Base-by-base conservation (phyloP, 2,113 vertebrate species). In the Nycticebus coucang region DNA sequence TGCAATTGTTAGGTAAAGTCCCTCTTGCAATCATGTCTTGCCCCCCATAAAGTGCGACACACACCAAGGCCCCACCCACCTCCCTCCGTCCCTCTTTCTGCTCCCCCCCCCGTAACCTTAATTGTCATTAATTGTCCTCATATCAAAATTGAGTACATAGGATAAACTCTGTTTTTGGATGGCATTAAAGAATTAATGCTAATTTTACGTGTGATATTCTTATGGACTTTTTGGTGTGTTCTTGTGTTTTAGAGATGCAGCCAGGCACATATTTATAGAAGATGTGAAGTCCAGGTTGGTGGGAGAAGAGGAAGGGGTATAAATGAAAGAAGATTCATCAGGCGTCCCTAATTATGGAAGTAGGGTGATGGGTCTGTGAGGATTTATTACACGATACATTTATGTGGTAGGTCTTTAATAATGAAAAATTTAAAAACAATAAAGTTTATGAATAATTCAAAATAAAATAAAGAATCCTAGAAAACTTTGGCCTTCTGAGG, bases 391-490 rank as follows among this genome's bases (percentile, higher is more conserved):
- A 72, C 26, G 69, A n/a, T 68, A 66, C 11, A 35, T 59, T 55
- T 57, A 11, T 5, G 7, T 5, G 17, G 60, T 87, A 55, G 9
- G 91, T 7, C 50, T 24, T 28, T 68, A 79, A 18, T 53, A n/a
- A 71, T n/a, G 45, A 37, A 86, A 41, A 0, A 30, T 71, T 77
- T 60, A 53, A 55, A 81, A 81, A 96, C 41, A 41, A 45, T 59
- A 4, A 74, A 68, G 2, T 69, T 95, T 80, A 14, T 86, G 90
- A 92, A 68, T 35, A 68, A 62, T 93, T 80, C 1, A 60, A 92
- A 78, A 77, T 30, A 78, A 78, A 92, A 84, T 33, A 89, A 93
- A 82, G 83, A n/a, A 59, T 77, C 35, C 26, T 69, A 84, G n/a
- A 24, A 59, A 91, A 57, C 53, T 64, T 50, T 68, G 26, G 12